These are phyloP conservation scores for Pseudotriccus pelzelni DNA, from an alignment of 2,797 vertebrate species.

Conservation along the genomic window DNA sequence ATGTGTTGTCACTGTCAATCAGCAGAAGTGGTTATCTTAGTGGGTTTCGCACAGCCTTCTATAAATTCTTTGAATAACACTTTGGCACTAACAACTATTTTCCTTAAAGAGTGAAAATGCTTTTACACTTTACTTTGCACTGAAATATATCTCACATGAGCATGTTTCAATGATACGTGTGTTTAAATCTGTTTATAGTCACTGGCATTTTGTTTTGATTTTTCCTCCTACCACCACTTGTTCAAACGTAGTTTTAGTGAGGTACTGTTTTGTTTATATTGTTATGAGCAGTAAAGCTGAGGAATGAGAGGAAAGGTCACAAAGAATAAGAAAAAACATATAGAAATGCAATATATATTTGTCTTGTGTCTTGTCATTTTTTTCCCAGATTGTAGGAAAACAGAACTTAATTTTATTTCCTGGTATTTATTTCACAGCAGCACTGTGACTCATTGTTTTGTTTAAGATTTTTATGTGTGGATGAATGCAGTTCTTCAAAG, in stretches of 20 bases:
- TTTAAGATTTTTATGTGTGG: not conserved
- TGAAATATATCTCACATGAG: slow-evolving; percentile 8
- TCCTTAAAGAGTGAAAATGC: not conserved
- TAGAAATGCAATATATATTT: not conserved
- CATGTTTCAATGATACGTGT: not conserved
- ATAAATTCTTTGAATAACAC: not conserved
- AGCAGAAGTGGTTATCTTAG: not conserved
- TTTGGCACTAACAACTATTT: not conserved
- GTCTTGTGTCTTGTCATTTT: not conserved
- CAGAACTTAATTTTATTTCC: not conserved
- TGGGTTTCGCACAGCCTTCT: not conserved
- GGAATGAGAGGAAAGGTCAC: not conserved
- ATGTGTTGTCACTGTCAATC: not conserved
- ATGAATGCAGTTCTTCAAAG: not conserved
- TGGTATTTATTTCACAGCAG: not conserved
- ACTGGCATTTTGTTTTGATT: slow-evolving; percentile 20
- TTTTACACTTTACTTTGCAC: not conserved
- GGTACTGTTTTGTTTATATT: not conserved
- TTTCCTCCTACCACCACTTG: not conserved
- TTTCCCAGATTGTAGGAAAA: not conserved
- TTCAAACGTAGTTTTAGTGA: not conserved
- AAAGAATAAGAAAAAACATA: not conserved
- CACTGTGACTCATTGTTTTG: not conserved
- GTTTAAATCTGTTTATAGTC: slow-evolving; percentile 4
- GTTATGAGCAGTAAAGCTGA: not conserved